Conservation (phyloP, 2,888 invertebrate genomes). For the Drosophila fungiperda region DNA sequence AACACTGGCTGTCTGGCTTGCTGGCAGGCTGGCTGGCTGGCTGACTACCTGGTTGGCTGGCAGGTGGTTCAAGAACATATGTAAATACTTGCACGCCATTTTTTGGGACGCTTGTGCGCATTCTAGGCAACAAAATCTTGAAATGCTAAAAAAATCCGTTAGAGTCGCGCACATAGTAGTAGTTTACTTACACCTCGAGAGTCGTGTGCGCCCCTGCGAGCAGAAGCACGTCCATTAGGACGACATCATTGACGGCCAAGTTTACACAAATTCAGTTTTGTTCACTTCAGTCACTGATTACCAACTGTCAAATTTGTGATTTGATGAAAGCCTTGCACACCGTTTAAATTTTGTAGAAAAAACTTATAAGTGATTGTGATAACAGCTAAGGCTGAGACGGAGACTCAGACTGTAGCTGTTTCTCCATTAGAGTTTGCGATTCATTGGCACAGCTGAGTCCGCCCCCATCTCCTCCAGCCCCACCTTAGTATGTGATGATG, state of each 20-base stretch:
- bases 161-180: slow-evolving; percentile 49
- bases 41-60: slow-evolving; percentile 6
- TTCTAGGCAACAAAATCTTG: slow-evolving; percentile 48
- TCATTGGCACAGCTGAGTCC: slow-evolving; percentile 23
- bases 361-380: background rate
- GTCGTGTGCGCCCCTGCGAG: slow-evolving; percentile 49
- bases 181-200: slow-evolving; percentile 65
- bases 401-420: too few relatives aligned
- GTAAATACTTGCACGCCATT: slow-evolving; percentile 76
- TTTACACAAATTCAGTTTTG: slow-evolving; percentile 41
- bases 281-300: background rate
- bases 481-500: slow-evolving; percentile 50
- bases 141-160: slow-evolving; percentile 49
- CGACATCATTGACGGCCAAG: slow-evolving; percentile 15
- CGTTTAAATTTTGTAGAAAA: background rate
- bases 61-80: slow-evolving; percentile 70
- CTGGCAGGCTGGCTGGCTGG: background rate
- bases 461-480: background rate
- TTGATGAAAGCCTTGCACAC: slow-evolving; percentile 51
- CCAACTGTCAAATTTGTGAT: slow-evolving; percentile 26
- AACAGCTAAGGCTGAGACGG: background rate
- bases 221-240: slow-evolving; percentile 28
- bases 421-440: slow-evolving; percentile 43
- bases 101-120: slow-evolving; percentile 22
- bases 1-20: slow-evolving; percentile 3